Percentiles rank a stretch among this genome's conserved stretches.
Evolutionary conservation across 2,113 vertebrate genomes (phyloP).

Genomic region (Butastur rufipennis): DNA sequence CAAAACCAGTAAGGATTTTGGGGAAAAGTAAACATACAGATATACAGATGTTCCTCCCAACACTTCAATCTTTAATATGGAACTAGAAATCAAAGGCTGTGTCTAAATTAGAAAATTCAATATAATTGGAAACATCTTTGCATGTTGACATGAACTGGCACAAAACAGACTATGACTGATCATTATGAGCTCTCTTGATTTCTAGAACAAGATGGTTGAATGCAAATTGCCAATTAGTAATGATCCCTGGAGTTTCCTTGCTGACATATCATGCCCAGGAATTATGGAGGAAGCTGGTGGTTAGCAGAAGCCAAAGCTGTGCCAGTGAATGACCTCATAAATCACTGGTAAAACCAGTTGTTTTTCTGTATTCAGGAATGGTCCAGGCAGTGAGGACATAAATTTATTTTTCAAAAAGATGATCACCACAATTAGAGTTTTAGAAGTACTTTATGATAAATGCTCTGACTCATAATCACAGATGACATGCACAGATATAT

Average conservation of each 20-base stretch:
- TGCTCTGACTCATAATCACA: background rate
- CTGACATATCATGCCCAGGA: background rate
- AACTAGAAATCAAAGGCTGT: background rate
- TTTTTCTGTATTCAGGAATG: background rate
- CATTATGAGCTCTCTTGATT: background rate
- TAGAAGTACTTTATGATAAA: background rate
- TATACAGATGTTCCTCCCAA: background rate
- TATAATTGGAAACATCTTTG: background rate
- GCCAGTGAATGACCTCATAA: background rate
- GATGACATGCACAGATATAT: background rate
- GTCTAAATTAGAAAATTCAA: background rate
- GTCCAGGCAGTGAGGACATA: background rate
- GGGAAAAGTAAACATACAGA: background rate
- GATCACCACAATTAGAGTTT: background rate
- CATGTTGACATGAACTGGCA: background rate
- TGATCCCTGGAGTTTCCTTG: background rate
- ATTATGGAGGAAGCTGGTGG: background rate
- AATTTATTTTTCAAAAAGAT: background rate
- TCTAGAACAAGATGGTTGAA: background rate
- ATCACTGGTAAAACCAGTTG: background rate
- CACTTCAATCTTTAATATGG: background rate
- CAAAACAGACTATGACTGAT: accelerated
- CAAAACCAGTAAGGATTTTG: background rate
- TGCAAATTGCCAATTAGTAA: background rate
- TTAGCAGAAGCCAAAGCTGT: background rate